Conservation (phyloP, 2,797 vertebrate species). For the Triplophysa yarkandensis region DNA sequence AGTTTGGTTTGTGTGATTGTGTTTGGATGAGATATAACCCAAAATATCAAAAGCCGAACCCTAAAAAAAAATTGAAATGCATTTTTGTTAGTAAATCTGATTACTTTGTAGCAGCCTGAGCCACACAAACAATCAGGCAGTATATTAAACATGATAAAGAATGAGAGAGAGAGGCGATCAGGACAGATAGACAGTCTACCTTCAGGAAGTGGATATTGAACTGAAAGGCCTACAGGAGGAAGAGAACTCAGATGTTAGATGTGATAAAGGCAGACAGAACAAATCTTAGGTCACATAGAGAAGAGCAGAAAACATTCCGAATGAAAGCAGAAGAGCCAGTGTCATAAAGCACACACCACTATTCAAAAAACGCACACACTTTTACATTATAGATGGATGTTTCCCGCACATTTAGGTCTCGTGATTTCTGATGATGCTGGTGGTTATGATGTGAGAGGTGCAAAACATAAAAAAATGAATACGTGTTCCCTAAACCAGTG, state of each 20-base stretch:
- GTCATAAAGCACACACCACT: no score
- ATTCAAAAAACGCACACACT: no score
- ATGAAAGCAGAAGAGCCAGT: no score
- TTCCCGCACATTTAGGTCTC: no score
- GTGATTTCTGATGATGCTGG: no score
- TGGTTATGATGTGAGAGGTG: no score
- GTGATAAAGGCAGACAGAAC: background rate
- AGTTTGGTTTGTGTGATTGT: no score
- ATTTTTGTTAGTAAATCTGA: slow-evolving; percentile 77
- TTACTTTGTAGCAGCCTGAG: slow-evolving; percentile 71
- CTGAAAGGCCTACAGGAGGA: slow-evolving; percentile 78
- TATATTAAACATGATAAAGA: slow-evolving; percentile 5
- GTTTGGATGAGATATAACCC: background rate
- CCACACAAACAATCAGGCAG: slow-evolving; percentile 69
- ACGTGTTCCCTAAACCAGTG: no score
- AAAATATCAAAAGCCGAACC: slow-evolving; percentile 10
- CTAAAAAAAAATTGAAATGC: slow-evolving; percentile 34
- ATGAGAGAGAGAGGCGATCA: slow-evolving; percentile 60
- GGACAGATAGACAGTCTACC: slow-evolving; percentile 68
- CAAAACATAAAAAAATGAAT: no score
- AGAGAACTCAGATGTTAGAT: slow-evolving; percentile 69
- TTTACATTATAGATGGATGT: no score
- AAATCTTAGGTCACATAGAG: background rate
- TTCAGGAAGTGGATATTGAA: slow-evolving; percentile 83
- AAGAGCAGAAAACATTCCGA: background rate